phyloP scores from a whole-genome alignment of 2,888 invertebrate species.

The Parthenolecanium corni region DNA sequence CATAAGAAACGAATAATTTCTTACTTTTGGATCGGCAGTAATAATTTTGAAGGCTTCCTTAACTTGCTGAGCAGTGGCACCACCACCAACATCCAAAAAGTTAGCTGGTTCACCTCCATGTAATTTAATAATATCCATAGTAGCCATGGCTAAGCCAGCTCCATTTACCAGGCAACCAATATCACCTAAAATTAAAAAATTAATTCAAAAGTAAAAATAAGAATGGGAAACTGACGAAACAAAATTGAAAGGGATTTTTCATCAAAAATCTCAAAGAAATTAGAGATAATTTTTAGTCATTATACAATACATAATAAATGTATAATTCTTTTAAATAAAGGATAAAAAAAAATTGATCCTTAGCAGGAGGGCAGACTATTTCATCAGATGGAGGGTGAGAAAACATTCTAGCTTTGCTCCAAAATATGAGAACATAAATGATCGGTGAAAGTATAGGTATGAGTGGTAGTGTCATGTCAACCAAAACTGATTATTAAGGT shows the following conservation, averaged over 20 bases:
- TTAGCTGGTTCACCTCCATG: constrained; percentile 93
- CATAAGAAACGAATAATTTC: no score
- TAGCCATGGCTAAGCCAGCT: constrained; percentile 94
- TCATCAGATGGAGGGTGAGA: no score
- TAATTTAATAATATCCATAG: constrained; percentile 95
- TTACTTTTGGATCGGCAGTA: constrained; percentile 72
- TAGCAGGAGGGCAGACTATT: no score
- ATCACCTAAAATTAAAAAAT: constrained; percentile 42
- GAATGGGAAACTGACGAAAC: not conserved
- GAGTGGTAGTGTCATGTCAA: no score
- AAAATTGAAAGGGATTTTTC: not conserved
- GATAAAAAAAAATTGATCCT: no score
- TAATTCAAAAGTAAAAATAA: not conserved
- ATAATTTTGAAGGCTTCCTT: constrained; percentile 95
- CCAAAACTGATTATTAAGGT: no score
- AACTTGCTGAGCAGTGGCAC: constrained; percentile 79
- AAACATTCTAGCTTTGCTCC: no score
- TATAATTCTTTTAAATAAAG: no score
- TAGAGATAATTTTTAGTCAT: not conserved
- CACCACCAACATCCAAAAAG: constrained; percentile 93
- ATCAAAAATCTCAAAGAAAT: not conserved
- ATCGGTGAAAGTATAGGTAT: no score
- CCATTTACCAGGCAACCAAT: constrained; percentile 95
- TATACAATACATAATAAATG: no score
- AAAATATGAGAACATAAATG: no score